Base-by-base conservation (phyloP, 2,113 vertebrate species). In the Megaptera novaeangliae region DNA sequence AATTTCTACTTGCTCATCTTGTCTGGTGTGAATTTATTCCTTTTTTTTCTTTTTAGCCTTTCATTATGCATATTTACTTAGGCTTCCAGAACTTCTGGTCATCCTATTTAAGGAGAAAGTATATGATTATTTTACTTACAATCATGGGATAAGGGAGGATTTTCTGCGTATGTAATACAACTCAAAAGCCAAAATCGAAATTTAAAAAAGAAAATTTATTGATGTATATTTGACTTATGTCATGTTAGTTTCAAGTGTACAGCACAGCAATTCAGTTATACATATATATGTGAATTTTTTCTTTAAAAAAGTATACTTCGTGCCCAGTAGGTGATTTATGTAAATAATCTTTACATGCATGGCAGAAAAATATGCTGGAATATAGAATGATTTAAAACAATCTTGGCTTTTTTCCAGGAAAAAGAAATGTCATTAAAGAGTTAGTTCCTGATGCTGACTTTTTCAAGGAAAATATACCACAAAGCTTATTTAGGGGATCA, bases 71-170 rank as follows among this genome's bases (percentile, higher is more conserved):
- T n/a, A 55, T 55, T 87, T 86, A 87, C 8, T 69, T 84, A 64
- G 68, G 29, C 3, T 68, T 92, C 44, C 8, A 80, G 39, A 83
- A 49, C 63, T 86, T 88, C 80, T 84, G 44, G 17, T 80, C 34
- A 75, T 36, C 11, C 8, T 63, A 9, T 36, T 72, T 84, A 71
- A 91, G n/a, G 3, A 82, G 6, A 88, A 80, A 86, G 31, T 25
- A 64, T 72, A 49, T 80, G 23, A 61, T 44, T 88, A 66, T 91
- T 93, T 90, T 92, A 63, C 87, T 89, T 83, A 83, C 92, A 92
- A 78, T 49, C 1, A 68, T 21, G 18, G n/a, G 17, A 52, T 41
- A 72, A 94, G 3, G 9, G 44, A 89, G 23, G 17, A 9, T 25
- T 93, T 91, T 94, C 46, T 87, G 80, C 13, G 46, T 68, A 49